Conservation (phyloP, 2,113 vertebrate species). For the Chunga burmeisteri region DNA sequence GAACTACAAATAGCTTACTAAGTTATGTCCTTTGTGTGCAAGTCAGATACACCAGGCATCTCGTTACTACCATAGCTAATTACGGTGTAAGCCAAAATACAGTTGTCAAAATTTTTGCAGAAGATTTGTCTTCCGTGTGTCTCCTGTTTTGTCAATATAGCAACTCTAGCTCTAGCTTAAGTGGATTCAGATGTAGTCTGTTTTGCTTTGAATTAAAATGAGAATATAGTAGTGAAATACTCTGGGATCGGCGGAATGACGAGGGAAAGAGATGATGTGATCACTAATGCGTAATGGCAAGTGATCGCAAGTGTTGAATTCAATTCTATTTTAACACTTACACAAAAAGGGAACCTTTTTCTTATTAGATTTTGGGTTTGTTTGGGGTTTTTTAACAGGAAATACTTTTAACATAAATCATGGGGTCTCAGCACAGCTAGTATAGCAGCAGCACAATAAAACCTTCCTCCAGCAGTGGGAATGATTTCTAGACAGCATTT, state of each 20-base stretch:
- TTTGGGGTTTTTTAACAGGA: constrained; percentile 54
- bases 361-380: constrained; percentile 33
- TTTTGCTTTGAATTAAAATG: not conserved
- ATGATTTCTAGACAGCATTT: constrained; percentile 71
- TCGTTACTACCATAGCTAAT: not conserved
- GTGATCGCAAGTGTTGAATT: constrained; percentile 57
- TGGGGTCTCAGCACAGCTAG: constrained; percentile 57
- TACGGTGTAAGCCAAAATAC: not conserved
- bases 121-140: not conserved
- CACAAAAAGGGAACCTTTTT: constrained; percentile 15
- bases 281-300: constrained; percentile 55
- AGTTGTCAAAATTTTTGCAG: not conserved
- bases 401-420: constrained; percentile 72
- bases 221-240: not conserved
- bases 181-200: not conserved
- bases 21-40: not conserved
- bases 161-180: not conserved
- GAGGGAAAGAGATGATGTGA: constrained; percentile 11
- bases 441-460: constrained; percentile 70
- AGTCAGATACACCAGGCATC: not conserved
- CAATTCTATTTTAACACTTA: constrained; percentile 65
- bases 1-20: not conserved
- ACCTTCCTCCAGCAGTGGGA: constrained; percentile 50
- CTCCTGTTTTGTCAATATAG: not conserved
- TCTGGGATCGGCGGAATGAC: constrained; percentile 19